Conservation (phyloP, 2,888 invertebrate species). For the Scrobipalpa costella region DNA sequence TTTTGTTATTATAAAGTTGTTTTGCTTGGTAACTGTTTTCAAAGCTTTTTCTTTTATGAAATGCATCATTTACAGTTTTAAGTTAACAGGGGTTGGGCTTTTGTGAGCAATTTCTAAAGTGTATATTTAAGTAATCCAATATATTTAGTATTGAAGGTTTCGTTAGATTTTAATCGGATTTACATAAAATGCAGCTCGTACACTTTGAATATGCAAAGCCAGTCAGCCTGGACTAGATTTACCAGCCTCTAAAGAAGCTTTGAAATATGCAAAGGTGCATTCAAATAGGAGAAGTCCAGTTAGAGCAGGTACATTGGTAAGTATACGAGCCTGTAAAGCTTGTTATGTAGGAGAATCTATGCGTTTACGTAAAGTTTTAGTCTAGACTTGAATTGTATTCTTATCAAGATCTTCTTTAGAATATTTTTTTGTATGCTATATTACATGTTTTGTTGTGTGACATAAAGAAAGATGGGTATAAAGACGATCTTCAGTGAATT, state of each 20-base stretch:
- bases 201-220: conserved; percentile 18
- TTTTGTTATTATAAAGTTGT: background rate
- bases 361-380: background rate
- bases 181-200: conserved; percentile 19
- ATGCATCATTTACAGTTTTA: background rate
- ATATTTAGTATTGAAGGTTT: background rate
- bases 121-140: background rate
- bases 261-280: conserved; percentile 18
- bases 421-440: too few relatives aligned
- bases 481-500: too few relatives aligned
- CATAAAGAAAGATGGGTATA: too few relatives aligned
- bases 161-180: conserved; percentile 18
- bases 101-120: background rate
- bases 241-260: conserved; percentile 22
- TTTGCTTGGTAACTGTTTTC: background rate
- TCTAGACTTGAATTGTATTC: too few relatives aligned
- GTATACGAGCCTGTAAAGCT: background rate
- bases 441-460: too few relatives aligned
- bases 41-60: background rate
- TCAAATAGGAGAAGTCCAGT: conserved; percentile 8
- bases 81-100: background rate
- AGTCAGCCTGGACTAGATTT: conserved; percentile 16
- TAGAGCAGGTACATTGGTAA: background rate
- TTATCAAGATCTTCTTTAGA: background rate
- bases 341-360: background rate